Base-by-base conservation (phyloP, 2,888 invertebrate species). In the Bhutanitis thaidina region DNA sequence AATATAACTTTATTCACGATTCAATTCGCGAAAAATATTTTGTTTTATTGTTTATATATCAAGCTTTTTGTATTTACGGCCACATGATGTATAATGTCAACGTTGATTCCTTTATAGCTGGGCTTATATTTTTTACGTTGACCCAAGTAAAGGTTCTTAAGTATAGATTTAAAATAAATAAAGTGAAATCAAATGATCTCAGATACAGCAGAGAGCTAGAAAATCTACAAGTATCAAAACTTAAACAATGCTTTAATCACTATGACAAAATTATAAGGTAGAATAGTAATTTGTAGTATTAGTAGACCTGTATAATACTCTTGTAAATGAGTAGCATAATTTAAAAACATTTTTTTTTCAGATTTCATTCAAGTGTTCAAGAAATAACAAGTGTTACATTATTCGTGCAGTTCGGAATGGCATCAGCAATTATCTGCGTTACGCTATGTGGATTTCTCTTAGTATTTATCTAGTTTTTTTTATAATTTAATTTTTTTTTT, bases 1-100 rank as follows among this genome's bases (percentile, higher is more conserved):
- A 75, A 58, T 87, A 82, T 61, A 81, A 79, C 59, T 87, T 87
- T 57, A 62, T 87, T 45, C 69, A 60, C 15, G 72, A 77, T 9
- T 69, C 78, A 39, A 16, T 62, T 3, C 62, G 77, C 15, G 54
- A 67, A 3, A 58, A 62, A 2, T 71, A 76, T 59, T 79, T 71
- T 41, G 12, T 49, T 27, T 60, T 60, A 49, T 74, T 63, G 64
- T 77, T 62, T 14, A 35, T 74, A 16, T 82, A 80, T 50, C 80
- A 81, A 60, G 59, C 72, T 1, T 44, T 72, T 10, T 74, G 77
- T 0, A 74, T 80, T 54, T 80, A 74, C 39, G 73, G 69, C 0
- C 80, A 81, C 41, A 79, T 82, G 82, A 68, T 61, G 55, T 80
- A 76, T 44, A 77, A 80, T 48, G 62, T 72, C 0, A 73, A 65